Conservation (phyloP, 1,140 invertebrate genomes). For the Drosophila tropicalis region DNA sequence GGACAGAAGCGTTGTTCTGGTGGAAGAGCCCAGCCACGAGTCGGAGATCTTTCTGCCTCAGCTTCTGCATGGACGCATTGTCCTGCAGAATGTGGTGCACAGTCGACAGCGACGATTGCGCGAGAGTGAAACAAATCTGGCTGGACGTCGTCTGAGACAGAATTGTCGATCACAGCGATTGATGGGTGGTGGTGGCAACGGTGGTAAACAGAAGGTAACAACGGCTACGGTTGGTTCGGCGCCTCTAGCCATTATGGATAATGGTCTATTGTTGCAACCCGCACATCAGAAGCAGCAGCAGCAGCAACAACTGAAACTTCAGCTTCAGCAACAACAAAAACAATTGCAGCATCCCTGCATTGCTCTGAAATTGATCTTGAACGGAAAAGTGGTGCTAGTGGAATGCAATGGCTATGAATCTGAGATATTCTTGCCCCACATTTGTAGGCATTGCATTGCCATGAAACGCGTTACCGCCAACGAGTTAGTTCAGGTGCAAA, state of each 20-base stretch:
- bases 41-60: constrained; percentile 52
- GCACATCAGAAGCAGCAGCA: no score
- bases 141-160: neutral
- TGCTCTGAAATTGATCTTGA: constrained; percentile 44
- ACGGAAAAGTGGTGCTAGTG: constrained; percentile 49
- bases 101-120: constrained; percentile 14
- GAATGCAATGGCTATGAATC: constrained; percentile 53
- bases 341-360: neutral
- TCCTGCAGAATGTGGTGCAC: constrained; percentile 31
- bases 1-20: constrained; percentile 33
- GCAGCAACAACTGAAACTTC: no score
- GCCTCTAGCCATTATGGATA: neutral
- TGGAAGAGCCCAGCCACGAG: constrained; percentile 29
- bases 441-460: constrained; percentile 43
- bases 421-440: constrained; percentile 52
- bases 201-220: constrained; percentile 13
- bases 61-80: constrained; percentile 19
- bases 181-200: no score
- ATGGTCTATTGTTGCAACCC: neutral
- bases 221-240: constrained; percentile 23
- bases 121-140: neutral
- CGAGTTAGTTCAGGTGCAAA: constrained; percentile 15
- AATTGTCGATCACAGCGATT: neutral
- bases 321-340: neutral
- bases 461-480: constrained; percentile 44